Evolutionary conservation across 2,888 invertebrate genomes (phyloP).

Genomic region (Enoplolaimus lenunculus): DNA sequence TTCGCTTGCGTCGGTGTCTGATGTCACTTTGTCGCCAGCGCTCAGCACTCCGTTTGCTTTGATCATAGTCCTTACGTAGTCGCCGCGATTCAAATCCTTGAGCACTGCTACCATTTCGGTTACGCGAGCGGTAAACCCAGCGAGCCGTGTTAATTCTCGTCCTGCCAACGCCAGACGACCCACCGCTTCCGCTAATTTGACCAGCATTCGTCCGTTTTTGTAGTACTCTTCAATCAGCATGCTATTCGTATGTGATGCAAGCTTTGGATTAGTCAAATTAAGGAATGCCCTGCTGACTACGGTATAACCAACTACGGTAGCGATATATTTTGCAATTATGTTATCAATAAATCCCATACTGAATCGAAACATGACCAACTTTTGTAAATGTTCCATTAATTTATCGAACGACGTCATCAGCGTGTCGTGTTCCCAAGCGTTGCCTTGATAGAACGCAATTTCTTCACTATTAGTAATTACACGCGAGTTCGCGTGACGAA

Average conservation of each 20-base stretch:
- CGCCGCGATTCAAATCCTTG: slow-evolving; percentile 52
- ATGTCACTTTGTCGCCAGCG: no score
- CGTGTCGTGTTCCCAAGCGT: slow-evolving; percentile 65
- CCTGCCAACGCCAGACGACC: slow-evolving; percentile 86
- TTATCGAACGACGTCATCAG: slow-evolving; percentile 74
- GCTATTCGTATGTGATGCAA: background rate
- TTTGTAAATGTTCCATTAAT: slow-evolving; percentile 47
- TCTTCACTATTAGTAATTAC: slow-evolving; percentile 95
- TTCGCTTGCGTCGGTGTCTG: no score
- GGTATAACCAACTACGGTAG: slow-evolving; percentile 87
- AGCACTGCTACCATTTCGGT: slow-evolving; percentile 73
- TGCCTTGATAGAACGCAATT: slow-evolving; percentile 55
- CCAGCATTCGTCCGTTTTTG: slow-evolving; percentile 85
- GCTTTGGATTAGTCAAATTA: background rate
- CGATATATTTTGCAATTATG: slow-evolving; percentile 85
- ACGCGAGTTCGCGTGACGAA: slow-evolving; percentile 84
- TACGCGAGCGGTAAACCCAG: slow-evolving; percentile 83
- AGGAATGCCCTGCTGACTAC: slow-evolving; percentile 81
- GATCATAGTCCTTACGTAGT: slow-evolving; percentile 57
- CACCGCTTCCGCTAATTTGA: slow-evolving; percentile 90
- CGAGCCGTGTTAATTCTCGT: slow-evolving; percentile 76
- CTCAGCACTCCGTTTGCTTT: no score
- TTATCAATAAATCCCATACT: slow-evolving; percentile 88
- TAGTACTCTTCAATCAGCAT: slow-evolving; percentile 60
- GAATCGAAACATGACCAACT: slow-evolving; percentile 46